Conservation (phyloP, 2,888 invertebrate genomes). For the Leptura quadrifasciata region DNA sequence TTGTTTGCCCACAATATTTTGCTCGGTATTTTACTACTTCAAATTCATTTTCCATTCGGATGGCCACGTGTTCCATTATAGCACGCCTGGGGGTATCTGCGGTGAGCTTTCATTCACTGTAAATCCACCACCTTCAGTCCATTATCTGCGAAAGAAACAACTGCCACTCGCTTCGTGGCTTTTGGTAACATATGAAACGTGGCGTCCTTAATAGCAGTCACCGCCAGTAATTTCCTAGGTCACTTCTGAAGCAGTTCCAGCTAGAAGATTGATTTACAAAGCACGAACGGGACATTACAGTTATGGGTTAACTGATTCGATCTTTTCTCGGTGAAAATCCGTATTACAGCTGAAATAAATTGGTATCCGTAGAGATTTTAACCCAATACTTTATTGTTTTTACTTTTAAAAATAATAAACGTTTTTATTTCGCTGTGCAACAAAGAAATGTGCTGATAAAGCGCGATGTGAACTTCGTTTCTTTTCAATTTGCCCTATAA, state of each 20-base stretch:
- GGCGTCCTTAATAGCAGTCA: not conserved
- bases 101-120: not conserved
- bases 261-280: not conserved
- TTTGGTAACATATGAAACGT: constrained; percentile 7
- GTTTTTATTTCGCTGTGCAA: too few species aligned
- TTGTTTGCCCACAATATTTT: too few species aligned
- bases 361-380: too few species aligned
- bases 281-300: not conserved
- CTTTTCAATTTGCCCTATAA: too few species aligned
- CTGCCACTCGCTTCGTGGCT: not conserved
- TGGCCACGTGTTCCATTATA: not conserved
- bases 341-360: too few species aligned
- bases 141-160: not conserved
- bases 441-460: too few species aligned
- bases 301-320: too few species aligned
- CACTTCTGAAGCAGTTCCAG: not conserved
- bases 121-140: not conserved
- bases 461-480: too few species aligned
- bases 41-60: not conserved
- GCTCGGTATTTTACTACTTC: too few species aligned
- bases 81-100: not conserved
- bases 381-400: too few species aligned
- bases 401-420: too few species aligned
- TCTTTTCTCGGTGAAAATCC: too few species aligned
- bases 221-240: not conserved